phyloP scores from a whole-genome alignment of 2,888 invertebrate genomes.

The Chloroclysta siterata region DNA sequence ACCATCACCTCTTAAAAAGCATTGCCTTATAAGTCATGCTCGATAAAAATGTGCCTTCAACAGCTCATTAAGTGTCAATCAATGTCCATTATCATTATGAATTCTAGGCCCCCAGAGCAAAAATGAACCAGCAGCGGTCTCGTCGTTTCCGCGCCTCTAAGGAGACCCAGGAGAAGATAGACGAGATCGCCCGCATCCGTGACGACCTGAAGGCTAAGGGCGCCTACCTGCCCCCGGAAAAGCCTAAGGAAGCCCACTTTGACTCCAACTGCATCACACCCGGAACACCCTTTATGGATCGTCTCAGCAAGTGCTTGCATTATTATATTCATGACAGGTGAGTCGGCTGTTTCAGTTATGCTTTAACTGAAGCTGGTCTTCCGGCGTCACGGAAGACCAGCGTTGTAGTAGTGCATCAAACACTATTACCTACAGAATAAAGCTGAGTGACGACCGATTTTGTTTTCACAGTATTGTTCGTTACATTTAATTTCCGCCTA shows the following conservation, averaged over 20 bases:
- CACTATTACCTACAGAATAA: no score
- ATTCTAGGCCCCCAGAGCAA: constrained; percentile 95
- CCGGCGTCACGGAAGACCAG: no score
- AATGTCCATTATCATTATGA: no score
- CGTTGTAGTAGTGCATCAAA: no score
- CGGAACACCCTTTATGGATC: constrained; percentile 99
- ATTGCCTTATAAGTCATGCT: no score
- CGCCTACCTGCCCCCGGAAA: constrained; percentile 92
- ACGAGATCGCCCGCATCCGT: constrained; percentile 92
- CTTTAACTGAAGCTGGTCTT: no score
- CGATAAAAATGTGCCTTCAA: no score
- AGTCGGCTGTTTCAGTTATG: constrained; percentile 23
- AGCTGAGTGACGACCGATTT: no score
- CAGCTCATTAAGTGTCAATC: no score
- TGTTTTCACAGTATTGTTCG: no score
- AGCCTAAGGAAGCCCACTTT: constrained; percentile 96
- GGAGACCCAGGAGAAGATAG: constrained; percentile 94
- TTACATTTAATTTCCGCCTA: no score
- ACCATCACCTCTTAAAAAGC: no score
- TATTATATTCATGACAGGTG: constrained; percentile 94
- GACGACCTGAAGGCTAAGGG: constrained; percentile 90
- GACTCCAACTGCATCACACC: constrained; percentile 99
- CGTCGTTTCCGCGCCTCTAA: constrained; percentile 98
- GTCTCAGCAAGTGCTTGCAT: constrained; percentile 92
- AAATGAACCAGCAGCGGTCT: constrained; percentile 99